phyloP scores from a whole-genome alignment of 1,140 invertebrate species.

The Calycopis cecrops region DNA sequence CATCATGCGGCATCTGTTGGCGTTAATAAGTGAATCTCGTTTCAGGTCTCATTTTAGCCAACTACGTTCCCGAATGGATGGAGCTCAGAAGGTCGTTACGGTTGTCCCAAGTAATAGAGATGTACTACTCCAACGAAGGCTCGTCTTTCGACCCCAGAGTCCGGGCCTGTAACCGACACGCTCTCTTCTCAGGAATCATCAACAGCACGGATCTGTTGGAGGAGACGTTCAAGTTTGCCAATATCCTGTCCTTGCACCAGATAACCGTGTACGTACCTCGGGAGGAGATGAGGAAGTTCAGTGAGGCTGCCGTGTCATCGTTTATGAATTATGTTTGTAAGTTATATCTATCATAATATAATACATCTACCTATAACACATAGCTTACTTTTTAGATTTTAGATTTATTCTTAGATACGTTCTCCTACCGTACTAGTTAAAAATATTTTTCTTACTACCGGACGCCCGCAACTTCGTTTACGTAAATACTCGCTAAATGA shows the following conservation, averaged over 20 bases:
- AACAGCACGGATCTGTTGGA: conserved; percentile 47
- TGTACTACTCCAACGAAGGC: conserved; percentile 81
- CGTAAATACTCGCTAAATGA: no score
- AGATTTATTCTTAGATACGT: no score
- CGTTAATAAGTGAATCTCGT: conserved; percentile 5
- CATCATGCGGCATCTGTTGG: no score
- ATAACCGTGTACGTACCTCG: conserved; percentile 58
- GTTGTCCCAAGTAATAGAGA: conserved; percentile 80
- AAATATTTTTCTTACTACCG: no score
- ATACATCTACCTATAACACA: no score
- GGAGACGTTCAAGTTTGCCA: conserved; percentile 60
- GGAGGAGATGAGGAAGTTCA: conserved; percentile 58
- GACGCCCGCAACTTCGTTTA: no score
- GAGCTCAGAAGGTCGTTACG: conserved; percentile 67
- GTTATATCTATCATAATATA: no score
- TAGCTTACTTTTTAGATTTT: no score
- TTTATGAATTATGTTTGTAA: conserved; percentile 68
- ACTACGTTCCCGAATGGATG: conserved; percentile 72
- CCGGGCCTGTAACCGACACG: conserved; percentile 76
- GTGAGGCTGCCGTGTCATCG: conserved; percentile 49
- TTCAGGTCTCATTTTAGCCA: conserved; percentile 78
- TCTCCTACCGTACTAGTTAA: no score
- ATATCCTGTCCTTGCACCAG: conserved; percentile 58
- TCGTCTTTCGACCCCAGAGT: conserved; percentile 73
- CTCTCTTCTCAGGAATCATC: conserved; percentile 64